phyloP scores from a whole-genome alignment of 2,888 invertebrate genomes.

The Nyleta sp. region DNA sequence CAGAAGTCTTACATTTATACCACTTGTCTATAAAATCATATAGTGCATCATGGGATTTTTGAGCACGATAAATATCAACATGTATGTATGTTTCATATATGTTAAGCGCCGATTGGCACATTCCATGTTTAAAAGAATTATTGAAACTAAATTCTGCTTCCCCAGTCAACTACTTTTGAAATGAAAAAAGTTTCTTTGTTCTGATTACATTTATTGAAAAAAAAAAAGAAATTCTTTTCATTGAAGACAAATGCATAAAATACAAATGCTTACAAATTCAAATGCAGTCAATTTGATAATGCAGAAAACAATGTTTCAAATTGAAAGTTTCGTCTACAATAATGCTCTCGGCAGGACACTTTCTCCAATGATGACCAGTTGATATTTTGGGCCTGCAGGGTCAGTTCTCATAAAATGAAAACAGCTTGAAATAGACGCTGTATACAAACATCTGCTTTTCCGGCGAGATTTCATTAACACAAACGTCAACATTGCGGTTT shows the following conservation, averaged over 20 bases:
- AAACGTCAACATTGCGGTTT: slow-evolving; percentile 51
- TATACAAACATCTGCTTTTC: slow-evolving; percentile 53
- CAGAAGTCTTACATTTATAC: too few species aligned
- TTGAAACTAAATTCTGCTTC: too few species aligned
- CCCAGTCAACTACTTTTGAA: too few species aligned
- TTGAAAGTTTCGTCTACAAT: slow-evolving; percentile 3
- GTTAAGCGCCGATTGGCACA: too few species aligned
- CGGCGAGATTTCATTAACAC: slow-evolving; percentile 32
- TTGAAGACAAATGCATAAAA: not conserved
- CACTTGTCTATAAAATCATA: too few species aligned
- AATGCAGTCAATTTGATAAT: not conserved
- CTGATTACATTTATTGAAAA: too few species aligned
- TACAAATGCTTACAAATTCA: not conserved
- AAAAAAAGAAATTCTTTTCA: too few species aligned
- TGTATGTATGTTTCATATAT: too few species aligned
- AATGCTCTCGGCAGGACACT: slow-evolving; percentile 2
- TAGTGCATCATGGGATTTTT: too few species aligned
- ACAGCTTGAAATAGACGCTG: slow-evolving; percentile 21
- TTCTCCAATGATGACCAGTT: slow-evolving; percentile 13
- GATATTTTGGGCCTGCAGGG: slow-evolving; percentile 1
- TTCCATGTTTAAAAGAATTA: too few species aligned
- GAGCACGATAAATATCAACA: too few species aligned
- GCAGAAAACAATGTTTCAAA: not conserved
- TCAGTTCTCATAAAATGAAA: slow-evolving; percentile 13
- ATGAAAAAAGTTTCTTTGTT: too few species aligned